Evolutionary conservation across 2,888 invertebrate species (phyloP), one percentile per base, ranked within the genome.

Genomic region (Drosophila affinis): DNA sequence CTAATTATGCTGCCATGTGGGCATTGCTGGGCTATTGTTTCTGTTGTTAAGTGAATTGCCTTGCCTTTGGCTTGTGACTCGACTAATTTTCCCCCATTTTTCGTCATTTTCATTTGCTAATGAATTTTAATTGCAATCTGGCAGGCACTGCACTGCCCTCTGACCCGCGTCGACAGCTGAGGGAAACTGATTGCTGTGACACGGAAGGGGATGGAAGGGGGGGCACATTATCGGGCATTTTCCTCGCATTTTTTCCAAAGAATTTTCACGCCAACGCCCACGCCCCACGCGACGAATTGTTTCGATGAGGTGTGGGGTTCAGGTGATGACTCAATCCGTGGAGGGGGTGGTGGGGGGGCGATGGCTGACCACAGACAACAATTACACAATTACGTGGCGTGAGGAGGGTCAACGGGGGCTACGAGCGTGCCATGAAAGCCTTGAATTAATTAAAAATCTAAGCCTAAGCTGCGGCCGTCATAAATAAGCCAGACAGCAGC

Each of bases 211-310:
- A 24, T 24, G 5, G 24, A 24, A 27, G 27, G 27, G 27, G 27
- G 24, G 24, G 24, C 5, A 55, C 49, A 69, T 72, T 65, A 54
- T 74, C 62, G 55, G 57, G 51, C 39, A 81, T 85, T 82, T 79
- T 69, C 65, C 75, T 72, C 72, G 44, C 24, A 47, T 61, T 60
- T 47, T 64, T 62, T 64, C 75, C 52, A 77, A 73, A 83, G 87
- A 88, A 84, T 88, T 84, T 88, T 88, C 89, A 84, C 83, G 89
- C 87, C 89, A 87, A 84, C 89, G 84, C 87, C 88, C 87, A 78
- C 29, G 29, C 29, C 29, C 29, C 29, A 29, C 74, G 61, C 64
- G 74, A 34, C 59, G 62, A 65, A 79, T 68, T 63, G 73, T 56
- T 56, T 27, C 47, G 46, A 18, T 63, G 67, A 56, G 49, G 56